Conservation (phyloP, 1,140 invertebrate genomes). For the Halictus rubicundus region DNA sequence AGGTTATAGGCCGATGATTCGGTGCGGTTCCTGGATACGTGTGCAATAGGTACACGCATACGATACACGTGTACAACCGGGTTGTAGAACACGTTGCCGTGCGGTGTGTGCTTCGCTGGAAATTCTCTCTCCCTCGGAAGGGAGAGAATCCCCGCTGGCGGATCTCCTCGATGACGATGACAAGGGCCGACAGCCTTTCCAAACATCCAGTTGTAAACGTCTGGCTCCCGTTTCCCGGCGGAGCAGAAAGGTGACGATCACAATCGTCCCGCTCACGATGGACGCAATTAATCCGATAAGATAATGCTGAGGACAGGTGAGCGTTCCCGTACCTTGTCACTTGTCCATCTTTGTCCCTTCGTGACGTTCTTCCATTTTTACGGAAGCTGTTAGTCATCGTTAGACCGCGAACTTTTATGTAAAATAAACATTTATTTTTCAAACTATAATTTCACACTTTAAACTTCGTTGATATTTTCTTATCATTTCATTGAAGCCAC, state of each 20-base stretch:
- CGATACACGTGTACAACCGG: slow-evolving; percentile 54
- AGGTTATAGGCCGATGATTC: slow-evolving; percentile 66
- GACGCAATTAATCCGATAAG: slow-evolving; percentile 32
- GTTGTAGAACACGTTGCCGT: neutral
- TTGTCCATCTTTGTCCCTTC: neutral
- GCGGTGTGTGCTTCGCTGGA: neutral
- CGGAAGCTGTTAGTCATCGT: neutral
- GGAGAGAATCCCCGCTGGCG: slow-evolving; percentile 56
- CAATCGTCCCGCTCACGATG: neutral
- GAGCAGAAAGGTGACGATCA: slow-evolving; percentile 24
- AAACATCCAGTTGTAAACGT: slow-evolving; percentile 78
- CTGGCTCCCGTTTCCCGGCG: slow-evolving; percentile 76
- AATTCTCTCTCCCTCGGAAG: neutral
- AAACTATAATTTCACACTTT: too few relatives aligned
- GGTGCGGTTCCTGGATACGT: slow-evolving; percentile 45
- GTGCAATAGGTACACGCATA: slow-evolving; percentile 1
- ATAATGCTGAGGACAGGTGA: neutral
- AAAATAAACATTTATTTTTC: too few relatives aligned
- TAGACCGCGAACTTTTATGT: too few relatives aligned
- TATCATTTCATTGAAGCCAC: too few relatives aligned
- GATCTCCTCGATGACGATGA: slow-evolving; percentile 71
- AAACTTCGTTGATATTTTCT: too few relatives aligned
- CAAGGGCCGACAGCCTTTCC: slow-evolving; percentile 77
- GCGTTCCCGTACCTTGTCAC: neutral
- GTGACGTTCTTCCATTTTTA: too few relatives aligned